Evolutionary conservation across 2,113 vertebrate genomes (phyloP).

Genomic region (Xyrauchen texanus): DNA sequence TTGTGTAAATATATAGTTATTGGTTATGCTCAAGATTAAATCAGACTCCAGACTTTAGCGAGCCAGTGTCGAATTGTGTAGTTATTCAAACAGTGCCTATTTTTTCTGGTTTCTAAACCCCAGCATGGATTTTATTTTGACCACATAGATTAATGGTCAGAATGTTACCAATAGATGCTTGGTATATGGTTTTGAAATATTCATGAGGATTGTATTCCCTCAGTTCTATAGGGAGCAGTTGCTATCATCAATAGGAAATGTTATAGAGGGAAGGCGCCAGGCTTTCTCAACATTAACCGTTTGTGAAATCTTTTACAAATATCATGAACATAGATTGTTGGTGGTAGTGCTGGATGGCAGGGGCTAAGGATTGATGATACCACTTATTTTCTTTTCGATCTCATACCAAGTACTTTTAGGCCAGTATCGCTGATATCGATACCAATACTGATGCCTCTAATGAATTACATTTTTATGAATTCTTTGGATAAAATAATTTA

Average conservation of each 20-base stretch:
- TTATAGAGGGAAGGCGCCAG: neutral
- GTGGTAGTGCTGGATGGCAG: no score
- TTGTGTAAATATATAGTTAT: neutral
- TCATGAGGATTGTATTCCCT: conserved; percentile 28
- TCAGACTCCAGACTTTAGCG: neutral
- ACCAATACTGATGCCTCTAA: no score
- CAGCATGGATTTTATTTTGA: conserved; percentile 1
- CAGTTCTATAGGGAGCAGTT: neutral
- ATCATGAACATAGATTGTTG: neutral
- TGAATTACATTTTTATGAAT: no score
- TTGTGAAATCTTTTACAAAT: conserved; percentile 14
- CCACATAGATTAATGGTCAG: neutral
- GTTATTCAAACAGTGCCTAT: neutral
- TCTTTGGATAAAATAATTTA: no score
- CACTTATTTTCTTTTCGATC: no score
- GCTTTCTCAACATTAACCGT: neutral
- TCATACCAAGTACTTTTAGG: no score
- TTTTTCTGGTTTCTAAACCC: neutral
- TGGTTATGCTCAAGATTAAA: neutral
- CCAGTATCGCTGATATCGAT: no score
- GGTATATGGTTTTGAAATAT: conserved; percentile 22
- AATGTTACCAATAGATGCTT: neutral
- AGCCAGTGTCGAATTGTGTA: no score
- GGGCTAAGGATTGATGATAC: no score
- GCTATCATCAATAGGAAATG: neutral